Evolutionary conservation across 2,797 vertebrate genomes (phyloP).

Genomic region (Melanotaenia pygmaea): DNA sequence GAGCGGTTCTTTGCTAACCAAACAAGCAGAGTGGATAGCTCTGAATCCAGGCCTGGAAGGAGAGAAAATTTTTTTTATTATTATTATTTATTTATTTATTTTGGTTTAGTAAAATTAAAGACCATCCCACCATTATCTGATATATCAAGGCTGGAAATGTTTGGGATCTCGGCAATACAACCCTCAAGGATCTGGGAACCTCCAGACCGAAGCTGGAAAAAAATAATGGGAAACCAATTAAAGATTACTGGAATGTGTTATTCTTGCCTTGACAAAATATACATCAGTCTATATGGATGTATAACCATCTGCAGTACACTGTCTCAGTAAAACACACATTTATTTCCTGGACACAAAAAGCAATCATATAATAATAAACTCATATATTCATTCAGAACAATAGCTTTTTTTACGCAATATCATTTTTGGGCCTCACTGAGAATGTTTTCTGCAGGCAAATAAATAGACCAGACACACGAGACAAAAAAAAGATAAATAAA

Average conservation of each 20-base stretch:
- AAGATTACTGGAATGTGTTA: no score
- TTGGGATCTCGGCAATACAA: constrained; percentile 97
- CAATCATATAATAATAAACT: background rate
- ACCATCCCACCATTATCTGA: constrained; percentile 93
- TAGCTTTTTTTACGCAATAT: background rate
- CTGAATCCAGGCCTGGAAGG: constrained; percentile 91
- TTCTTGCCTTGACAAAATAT: background rate
- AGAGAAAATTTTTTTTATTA: background rate
- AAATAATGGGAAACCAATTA: background rate
- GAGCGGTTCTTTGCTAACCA: constrained; percentile 98
- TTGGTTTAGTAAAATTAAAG: background rate
- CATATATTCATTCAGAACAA: constrained; percentile 5
- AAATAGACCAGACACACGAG: constrained; percentile 27
- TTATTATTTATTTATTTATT: background rate
- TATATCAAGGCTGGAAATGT: constrained; percentile 96
- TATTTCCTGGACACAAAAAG: background rate
- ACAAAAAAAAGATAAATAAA: constrained; percentile 18
- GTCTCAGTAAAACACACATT: background rate
- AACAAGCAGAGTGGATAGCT: constrained; percentile 93
- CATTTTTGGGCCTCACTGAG: background rate
- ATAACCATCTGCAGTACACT: no score
- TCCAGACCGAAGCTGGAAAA: constrained; percentile 91
- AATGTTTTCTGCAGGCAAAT: constrained; percentile 29
- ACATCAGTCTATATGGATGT: no score
- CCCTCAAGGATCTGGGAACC: constrained; percentile 98